phyloP scores from a whole-genome alignment of 2,888 invertebrate genomes.

The Yponomeuta cagnagella region DNA sequence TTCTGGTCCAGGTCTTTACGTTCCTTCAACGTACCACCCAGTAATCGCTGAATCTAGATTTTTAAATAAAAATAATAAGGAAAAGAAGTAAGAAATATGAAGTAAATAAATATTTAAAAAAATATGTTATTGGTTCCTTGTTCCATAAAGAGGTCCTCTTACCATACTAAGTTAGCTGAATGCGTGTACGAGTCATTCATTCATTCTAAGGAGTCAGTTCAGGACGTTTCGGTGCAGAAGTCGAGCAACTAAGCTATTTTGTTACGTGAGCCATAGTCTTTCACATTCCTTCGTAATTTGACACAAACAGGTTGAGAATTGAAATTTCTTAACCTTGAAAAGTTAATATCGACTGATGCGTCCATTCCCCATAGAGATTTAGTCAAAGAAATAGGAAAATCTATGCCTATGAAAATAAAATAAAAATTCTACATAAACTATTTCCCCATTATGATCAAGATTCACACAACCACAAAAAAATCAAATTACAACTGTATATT shows the following conservation, averaged over 20 bases:
- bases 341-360: too few relatives aligned
- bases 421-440: too few relatives aligned
- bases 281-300: background rate
- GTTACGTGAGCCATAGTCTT: background rate
- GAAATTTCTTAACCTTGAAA: too few relatives aligned
- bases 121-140: slow-evolving; percentile 27
- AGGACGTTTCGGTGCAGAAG: background rate
- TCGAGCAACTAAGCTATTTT: background rate
- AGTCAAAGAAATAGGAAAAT: too few relatives aligned
- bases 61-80: slow-evolving; percentile 42
- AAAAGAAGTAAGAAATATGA: slow-evolving; percentile 22
- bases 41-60: slow-evolving; percentile 82
- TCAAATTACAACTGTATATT: background rate
- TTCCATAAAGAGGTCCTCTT: slow-evolving; percentile 25
- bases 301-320: too few relatives aligned
- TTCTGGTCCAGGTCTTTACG: slow-evolving; percentile 80
- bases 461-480: too few relatives aligned
- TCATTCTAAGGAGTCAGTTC: background rate
- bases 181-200: background rate
- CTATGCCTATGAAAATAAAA: too few relatives aligned
- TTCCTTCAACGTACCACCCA: slow-evolving; percentile 81
- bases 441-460: too few relatives aligned
- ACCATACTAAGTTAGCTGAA: background rate
- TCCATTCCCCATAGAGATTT: too few relatives aligned
- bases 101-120: slow-evolving; percentile 12